A percentile compares a stretch with the other conserved stretches of the same genome.
Evolutionary conservation across 2,888 invertebrate genomes (phyloP).

Genomic region (Tipula lateralis): DNA sequence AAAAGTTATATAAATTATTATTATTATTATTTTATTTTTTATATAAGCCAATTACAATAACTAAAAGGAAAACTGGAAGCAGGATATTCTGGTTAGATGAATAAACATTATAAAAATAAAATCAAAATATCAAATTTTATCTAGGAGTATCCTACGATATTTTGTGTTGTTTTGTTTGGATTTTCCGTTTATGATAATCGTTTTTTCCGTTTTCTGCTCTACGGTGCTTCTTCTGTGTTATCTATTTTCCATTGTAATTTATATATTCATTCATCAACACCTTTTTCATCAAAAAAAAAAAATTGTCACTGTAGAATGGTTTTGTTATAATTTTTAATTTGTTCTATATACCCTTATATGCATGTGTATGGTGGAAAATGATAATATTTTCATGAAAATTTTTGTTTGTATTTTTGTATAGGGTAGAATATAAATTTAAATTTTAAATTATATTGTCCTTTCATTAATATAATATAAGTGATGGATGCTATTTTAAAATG

Average conservation of each 20-base stretch:
- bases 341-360: too few relatives aligned
- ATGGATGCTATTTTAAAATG: not conserved
- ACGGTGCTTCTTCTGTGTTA: not conserved
- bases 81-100: conserved; percentile 1
- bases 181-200: not conserved
- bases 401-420: not conserved
- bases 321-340: not conserved
- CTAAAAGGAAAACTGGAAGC: not conserved
- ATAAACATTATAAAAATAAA: conserved; percentile 4
- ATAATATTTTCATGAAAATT: not conserved
- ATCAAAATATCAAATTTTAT: not conserved
- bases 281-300: not conserved
- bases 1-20: not conserved
- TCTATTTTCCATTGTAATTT: conserved; percentile 5
- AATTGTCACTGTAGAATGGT: not conserved
- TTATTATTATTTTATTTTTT: too few relatives aligned
- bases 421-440: not conserved
- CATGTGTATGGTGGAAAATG: not conserved
- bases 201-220: not conserved
- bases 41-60: not conserved
- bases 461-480: not conserved
- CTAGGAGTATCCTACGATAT: not conserved
- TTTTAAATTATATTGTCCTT: not conserved
- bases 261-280: conserved; percentile 3
- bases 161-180: not conserved